Base-by-base conservation (phyloP, 1,140 invertebrate species). In the Ips nitidus region DNA sequence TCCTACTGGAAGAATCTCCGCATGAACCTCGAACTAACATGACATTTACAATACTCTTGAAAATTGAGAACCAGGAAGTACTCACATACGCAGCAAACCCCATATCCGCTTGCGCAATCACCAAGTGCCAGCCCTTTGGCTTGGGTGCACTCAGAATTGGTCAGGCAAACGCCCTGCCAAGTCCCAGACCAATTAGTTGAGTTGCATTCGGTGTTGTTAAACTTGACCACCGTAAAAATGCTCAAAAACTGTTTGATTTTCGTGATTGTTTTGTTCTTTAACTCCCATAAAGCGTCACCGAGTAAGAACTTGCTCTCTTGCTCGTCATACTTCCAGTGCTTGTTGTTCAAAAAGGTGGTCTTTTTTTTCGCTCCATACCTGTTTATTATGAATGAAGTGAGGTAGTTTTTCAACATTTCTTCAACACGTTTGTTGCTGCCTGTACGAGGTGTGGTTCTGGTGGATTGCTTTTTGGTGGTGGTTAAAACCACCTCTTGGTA, bases 51-150 rank as follows among this genome's bases (percentile, higher is more conserved):
- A 47, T 47, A 5, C 4, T 4, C n/a, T 47, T 5, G 4, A 47
- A 4, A 1, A 1, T 47, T 47, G 4, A 5, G 4, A 36, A 45
- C 8, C 45, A 62, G 38, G 43, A 43, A 36, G 2, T 66, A 75
- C 75, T 74, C 73, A 77, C 76, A 77, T 2, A 76, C 69, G 72
- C 75, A 77, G 50, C 75, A 76, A 22, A 74, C 71, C 36, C 76
- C 91, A 76, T 88, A 89, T 36, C 90, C 90, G 75, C 88, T 85
- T 38, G 90, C 90, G 81, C 91, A 93, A 3, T 81, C 77, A n/a
- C 89, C 88, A 73, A 87, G 84, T 4, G 83, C 76, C 37, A 81
- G 81, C 36, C 91, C 91, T 37, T 86, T 86, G 39, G 84, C 67
- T 41, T 80, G 80, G 37, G 83, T 78, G 76, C 91, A 93, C 74